Base-by-base conservation (phyloP, 1,140 invertebrate species). In the Nymphalis io region DNA sequence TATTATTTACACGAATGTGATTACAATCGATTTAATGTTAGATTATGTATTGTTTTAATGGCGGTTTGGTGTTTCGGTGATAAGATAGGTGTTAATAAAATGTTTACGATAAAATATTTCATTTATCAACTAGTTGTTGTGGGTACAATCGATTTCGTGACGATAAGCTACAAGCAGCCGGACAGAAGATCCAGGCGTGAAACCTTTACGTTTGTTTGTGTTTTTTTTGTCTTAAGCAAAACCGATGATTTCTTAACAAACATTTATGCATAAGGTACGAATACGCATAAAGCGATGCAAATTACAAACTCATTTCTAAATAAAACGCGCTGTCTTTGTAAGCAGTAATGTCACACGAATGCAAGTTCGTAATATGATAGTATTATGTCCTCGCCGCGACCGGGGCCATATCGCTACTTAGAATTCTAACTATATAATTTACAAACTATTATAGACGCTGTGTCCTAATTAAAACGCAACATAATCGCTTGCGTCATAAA, bases 391-490 rank as follows among this genome's bases (percentile, higher is more conserved):
- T 55, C 21, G 51, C 20, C 20, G 51, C 21, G 21, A 55, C 23
- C 21, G 51, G 20, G 46, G n/a, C n/a, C 40, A n/a, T 12, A 3
- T 15, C 48, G 48, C 18, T 12, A 21, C 51, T 27, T 27, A 15
- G 51, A 55, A 55, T 55, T 4, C 13, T 27, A 55, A 55, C 21
- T 15, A 55, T 5, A 15, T 27, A 55, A 55, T 27, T 27, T 13
- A 16, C 70, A 66, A 33, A 33, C 57, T 6, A 39, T 33, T 71
- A 2, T 48, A 62, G 59, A n/a, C 23, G n/a, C 57, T 66, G 15
- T 27, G 60, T n/a, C 53, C 16, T 12, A 39, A 11, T 20, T n/a
- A n/a, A 4, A 60, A 33, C 42, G 61, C 8, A 5, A 33, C 40
- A 42, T 33, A 59, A 39, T 67, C n/a, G 55, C 16, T 5, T 44